Percentiles rank a stretch among this genome's conserved stretches.
Evolutionary conservation across 2,113 vertebrate genomes (phyloP).

Genomic region (Plecturocebus donacophilus): DNA sequence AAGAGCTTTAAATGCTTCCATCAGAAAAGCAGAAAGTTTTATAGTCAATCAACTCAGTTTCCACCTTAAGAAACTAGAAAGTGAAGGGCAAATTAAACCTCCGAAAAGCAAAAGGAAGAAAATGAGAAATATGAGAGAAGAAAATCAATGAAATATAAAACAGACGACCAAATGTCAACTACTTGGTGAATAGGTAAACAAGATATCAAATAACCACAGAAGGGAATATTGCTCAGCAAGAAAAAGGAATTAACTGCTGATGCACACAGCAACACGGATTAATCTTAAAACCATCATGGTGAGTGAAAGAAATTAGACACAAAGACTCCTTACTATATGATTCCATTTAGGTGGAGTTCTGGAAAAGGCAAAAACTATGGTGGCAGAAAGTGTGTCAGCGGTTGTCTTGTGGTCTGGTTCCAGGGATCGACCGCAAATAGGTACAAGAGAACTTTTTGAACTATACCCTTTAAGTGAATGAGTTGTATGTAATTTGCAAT

Average conservation of each 20-base stretch:
- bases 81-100: not conserved
- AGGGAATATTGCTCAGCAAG: not conserved
- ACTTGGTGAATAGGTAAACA: not conserved
- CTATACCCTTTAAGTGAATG: not conserved
- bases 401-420: not conserved
- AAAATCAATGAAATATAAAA: not conserved
- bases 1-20: not conserved
- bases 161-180: not conserved
- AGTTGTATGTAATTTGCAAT: not conserved
- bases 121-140: not conserved
- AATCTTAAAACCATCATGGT: not conserved
- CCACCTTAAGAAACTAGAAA: not conserved
- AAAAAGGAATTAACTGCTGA: not conserved
- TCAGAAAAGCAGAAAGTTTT: constrained; percentile 4
- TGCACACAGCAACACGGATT: not conserved
- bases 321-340: not conserved
- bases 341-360: not conserved
- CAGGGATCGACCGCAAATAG: not conserved
- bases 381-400: not conserved
- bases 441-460: not conserved
- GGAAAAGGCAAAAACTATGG: not conserved
- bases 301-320: not conserved
- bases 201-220: not conserved
- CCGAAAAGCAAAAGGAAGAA: not conserved
- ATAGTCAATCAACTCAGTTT: not conserved